These are phyloP conservation scores for Spea hammondii DNA, from an alignment of 2,797 vertebrate genomes.

Conservation along the genomic window DNA sequence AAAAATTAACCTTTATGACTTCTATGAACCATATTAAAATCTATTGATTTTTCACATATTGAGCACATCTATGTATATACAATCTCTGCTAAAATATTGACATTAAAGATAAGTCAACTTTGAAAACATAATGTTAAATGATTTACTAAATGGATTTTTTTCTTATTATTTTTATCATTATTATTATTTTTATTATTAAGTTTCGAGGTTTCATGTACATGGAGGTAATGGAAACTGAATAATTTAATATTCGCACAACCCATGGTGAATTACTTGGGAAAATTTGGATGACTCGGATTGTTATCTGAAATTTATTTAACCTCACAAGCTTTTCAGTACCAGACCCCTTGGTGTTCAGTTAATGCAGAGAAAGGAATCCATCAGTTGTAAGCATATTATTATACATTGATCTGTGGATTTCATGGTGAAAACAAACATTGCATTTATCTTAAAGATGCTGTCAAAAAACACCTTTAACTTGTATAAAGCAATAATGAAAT, in stretches of 20 bases:
- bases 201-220: too few relatives aligned
- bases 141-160: too few relatives aligned
- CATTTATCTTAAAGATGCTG: constrained; percentile 42
- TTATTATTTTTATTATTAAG: too few relatives aligned
- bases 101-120: not conserved
- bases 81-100: not conserved
- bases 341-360: too few relatives aligned
- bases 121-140: too few relatives aligned
- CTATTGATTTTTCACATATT: not conserved
- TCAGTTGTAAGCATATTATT: not conserved
- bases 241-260: too few relatives aligned
- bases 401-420: not conserved
- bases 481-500: constrained; percentile 24
- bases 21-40: not conserved
- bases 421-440: constrained; percentile 36
- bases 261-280: too few relatives aligned
- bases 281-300: not conserved
- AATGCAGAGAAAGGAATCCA: not conserved
- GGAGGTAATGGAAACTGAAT: too few relatives aligned
- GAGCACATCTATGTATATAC: too few relatives aligned
- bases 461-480: constrained; percentile 39
- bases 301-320: too few relatives aligned
- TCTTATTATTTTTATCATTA: too few relatives aligned
- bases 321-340: too few relatives aligned
- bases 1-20: not conserved